A percentile compares a stretch with the other conserved stretches of the same genome.
phyloP scores from a whole-genome alignment of 2,888 invertebrate genomes.

The Callyntrura guangdongensis region DNA sequence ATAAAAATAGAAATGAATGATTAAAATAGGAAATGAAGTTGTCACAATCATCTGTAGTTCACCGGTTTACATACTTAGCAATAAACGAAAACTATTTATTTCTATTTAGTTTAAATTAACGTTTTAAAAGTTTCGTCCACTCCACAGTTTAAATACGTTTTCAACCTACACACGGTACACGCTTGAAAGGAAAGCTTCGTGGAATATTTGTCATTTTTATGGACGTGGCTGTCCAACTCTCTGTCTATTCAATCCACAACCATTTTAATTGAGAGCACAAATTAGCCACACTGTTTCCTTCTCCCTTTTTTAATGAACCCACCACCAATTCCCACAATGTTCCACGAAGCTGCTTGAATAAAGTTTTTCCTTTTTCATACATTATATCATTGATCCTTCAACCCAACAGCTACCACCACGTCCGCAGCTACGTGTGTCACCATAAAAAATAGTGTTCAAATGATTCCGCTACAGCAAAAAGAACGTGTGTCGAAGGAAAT shows the following conservation, averaged over 20 bases:
- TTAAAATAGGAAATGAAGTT: no score
- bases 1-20: no score
- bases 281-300: constrained; percentile 79
- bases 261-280: constrained; percentile 62
- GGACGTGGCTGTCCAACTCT: background rate
- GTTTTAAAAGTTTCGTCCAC: no score
- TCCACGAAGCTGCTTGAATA: background rate
- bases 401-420: constrained; percentile 18
- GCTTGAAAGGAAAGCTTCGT: no score
- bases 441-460: constrained; percentile 64
- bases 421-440: constrained; percentile 68
- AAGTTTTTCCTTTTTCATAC: constrained; percentile 24
- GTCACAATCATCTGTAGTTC: no score
- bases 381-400: constrained; percentile 33
- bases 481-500: constrained; percentile 71
- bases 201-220: no score
- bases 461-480: constrained; percentile 28
- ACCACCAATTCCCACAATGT: constrained; percentile 70
- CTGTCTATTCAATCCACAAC: constrained; percentile 3
- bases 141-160: no score
- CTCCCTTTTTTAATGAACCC: constrained; percentile 73
- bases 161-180: no score
- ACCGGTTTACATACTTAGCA: no score
- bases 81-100: no score
- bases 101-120: no score